A percentile compares a stretch with the other conserved stretches of the same genome.
Conservation (phyloP, 2,797 vertebrate genomes). For the Gallinago nigripennis region DNA sequence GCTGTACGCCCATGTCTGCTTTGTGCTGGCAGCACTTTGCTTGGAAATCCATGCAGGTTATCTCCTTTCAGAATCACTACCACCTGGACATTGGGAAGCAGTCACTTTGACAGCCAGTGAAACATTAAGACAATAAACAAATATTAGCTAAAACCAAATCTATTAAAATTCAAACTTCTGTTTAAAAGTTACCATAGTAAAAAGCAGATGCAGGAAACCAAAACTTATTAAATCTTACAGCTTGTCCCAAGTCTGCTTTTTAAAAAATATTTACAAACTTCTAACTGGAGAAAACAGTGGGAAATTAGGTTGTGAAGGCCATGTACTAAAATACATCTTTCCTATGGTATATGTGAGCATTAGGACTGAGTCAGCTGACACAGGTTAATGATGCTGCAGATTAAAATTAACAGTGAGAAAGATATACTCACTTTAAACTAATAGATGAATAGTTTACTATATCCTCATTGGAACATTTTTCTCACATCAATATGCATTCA, state of each 20-base stretch:
- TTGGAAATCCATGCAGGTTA: not conserved
- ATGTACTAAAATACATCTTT: not conserved
- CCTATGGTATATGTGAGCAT: not conserved
- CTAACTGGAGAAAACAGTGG: not conserved
- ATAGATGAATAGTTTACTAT: not conserved
- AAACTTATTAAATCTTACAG: not conserved
- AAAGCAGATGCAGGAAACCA: not conserved
- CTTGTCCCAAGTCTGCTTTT: not conserved
- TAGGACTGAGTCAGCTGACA: not conserved
- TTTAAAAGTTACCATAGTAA: not conserved
- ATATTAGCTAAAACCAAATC: not conserved
- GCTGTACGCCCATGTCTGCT: not conserved
- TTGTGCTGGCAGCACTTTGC: not conserved
- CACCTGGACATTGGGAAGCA: not conserved
- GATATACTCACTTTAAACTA: not conserved
- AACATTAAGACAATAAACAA: not conserved
- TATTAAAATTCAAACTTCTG: not conserved
- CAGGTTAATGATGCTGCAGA: not conserved
- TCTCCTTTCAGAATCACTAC: not conserved
- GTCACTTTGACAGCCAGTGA: not conserved
- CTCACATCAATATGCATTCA: not conserved
- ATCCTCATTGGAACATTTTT: not conserved
- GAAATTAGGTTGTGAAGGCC: not conserved
- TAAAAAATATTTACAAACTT: not conserved
- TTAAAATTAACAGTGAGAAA: not conserved